Evolutionary conservation across 1,140 invertebrate species (phyloP).

Genomic region (Oryctes rhinoceros): DNA sequence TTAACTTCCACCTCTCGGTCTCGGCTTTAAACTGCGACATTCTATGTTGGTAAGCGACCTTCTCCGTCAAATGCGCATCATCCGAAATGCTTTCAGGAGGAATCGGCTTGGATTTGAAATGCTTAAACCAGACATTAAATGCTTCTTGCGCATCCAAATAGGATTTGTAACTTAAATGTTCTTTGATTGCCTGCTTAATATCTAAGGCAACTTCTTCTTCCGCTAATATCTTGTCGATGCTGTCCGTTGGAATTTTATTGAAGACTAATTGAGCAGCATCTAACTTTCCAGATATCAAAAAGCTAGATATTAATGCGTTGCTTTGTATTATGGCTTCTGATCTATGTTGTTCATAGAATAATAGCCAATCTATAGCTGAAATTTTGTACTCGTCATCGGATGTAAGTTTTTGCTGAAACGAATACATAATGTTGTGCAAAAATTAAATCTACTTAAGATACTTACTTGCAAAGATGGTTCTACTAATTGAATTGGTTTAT

Average conservation of each 20-base stretch:
- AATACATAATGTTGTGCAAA: constrained; percentile 52
- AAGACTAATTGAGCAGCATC: constrained; percentile 76
- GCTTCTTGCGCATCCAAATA: constrained; percentile 86
- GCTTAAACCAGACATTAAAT: constrained; percentile 88
- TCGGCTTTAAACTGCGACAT: constrained; percentile 80
- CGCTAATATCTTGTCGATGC: constrained; percentile 68
- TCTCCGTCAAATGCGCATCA: constrained; percentile 83
- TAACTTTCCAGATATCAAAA: constrained; percentile 73
- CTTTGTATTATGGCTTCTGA: constrained; percentile 84
- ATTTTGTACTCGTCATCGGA: constrained; percentile 78
- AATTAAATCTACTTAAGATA: background rate
- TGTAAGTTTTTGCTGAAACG: constrained; percentile 59
- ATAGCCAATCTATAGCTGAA: constrained; percentile 87
- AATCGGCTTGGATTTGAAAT: constrained; percentile 80
- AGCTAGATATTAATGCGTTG: constrained; percentile 88
- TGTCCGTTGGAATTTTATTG: constrained; percentile 72
- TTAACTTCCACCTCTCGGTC: constrained; percentile 76
- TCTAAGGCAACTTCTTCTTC: constrained; percentile 63
- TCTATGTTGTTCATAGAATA: constrained; percentile 80
- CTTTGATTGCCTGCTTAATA: constrained; percentile 67
- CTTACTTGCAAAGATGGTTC: constrained; percentile 49
- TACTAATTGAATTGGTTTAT: constrained; percentile 50
- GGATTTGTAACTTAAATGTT: constrained; percentile 80
- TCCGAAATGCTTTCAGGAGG: constrained; percentile 66
- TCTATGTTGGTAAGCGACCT: constrained; percentile 86